Evolutionary conservation across 2,888 invertebrate genomes (phyloP).

Genomic region (Notodonta ziczac): DNA sequence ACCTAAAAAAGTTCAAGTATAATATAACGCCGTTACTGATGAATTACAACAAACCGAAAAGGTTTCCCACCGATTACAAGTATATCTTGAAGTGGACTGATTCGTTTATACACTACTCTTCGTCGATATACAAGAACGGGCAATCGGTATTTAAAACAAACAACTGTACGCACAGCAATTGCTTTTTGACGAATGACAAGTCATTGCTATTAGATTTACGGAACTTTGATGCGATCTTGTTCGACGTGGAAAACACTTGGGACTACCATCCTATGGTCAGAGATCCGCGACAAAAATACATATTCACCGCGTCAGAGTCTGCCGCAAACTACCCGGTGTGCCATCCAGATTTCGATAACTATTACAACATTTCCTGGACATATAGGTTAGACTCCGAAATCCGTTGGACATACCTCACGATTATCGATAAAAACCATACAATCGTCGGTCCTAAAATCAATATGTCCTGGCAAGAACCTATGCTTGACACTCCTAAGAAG

Average conservation of each 20-base stretch:
- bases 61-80: constrained; percentile 62
- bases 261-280: constrained; percentile 55
- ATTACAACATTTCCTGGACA: constrained; percentile 69
- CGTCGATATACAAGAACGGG: constrained; percentile 43
- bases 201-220: constrained; percentile 57
- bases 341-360: constrained; percentile 48
- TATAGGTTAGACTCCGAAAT: constrained; percentile 70
- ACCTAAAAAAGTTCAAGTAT: constrained; percentile 39
- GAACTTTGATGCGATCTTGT: constrained; percentile 78
- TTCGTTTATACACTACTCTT: constrained; percentile 45
- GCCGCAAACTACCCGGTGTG: constrained; percentile 59
- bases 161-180: constrained; percentile 71
- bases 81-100: constrained; percentile 62
- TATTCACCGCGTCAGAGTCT: constrained; percentile 72
- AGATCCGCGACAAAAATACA: constrained; percentile 70
- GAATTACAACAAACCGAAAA: constrained; percentile 41
- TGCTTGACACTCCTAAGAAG: constrained; percentile 44
- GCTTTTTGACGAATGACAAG: constrained; percentile 67
- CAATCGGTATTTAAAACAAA: constrained; percentile 54
- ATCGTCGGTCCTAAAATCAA: constrained; percentile 65
- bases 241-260: constrained; percentile 75
- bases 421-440: constrained; percentile 50
- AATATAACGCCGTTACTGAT: constrained; percentile 36
- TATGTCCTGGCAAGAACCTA: constrained; percentile 57
- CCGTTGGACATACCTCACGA: constrained; percentile 50